Evolutionary conservation across 2,888 invertebrate genomes (phyloP).

Genomic region (Drosophila emarginata): DNA sequence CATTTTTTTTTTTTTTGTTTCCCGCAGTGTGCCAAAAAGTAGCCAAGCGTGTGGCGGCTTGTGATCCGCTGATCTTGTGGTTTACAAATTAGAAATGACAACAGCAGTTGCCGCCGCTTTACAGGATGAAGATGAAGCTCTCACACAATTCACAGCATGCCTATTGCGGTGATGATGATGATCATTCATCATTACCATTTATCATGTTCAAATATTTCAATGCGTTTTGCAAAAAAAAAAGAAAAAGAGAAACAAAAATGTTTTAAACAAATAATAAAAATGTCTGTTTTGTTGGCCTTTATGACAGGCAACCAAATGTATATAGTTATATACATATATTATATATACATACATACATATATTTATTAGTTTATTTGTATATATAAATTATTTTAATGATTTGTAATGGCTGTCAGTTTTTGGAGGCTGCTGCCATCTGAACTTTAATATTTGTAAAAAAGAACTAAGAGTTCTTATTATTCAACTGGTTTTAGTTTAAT

Average conservation of each 20-base stretch:
- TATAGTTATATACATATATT: background rate
- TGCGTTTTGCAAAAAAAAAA: slow-evolving; percentile 60
- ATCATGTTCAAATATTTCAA: slow-evolving; percentile 51
- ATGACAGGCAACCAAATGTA: slow-evolving; percentile 49
- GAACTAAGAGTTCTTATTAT: background rate
- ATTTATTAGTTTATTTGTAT: background rate
- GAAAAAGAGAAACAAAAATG: slow-evolving; percentile 30
- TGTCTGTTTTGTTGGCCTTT: slow-evolving; percentile 58
- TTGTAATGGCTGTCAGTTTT: slow-evolving; percentile 58
- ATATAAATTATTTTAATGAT: slow-evolving; percentile 51
- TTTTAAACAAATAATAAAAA: slow-evolving; percentile 48
- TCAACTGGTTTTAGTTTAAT: background rate
- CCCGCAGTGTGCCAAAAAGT: slow-evolving; percentile 69
- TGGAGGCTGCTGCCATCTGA: slow-evolving; percentile 37
- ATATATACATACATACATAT: slow-evolving; percentile 8
- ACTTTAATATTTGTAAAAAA: slow-evolving; percentile 19
- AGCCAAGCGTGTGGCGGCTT: slow-evolving; percentile 65
- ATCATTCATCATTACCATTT: slow-evolving; percentile 65
- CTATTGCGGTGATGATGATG: slow-evolving; percentile 48
- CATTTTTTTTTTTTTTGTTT: slow-evolving; percentile 29
- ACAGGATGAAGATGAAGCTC: slow-evolving; percentile 47
- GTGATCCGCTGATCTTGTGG: slow-evolving; percentile 46
- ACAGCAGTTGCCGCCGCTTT: slow-evolving; percentile 53
- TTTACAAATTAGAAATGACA: slow-evolving; percentile 69
- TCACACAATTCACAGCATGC: slow-evolving; percentile 50